Conservation (phyloP, 2,888 invertebrate species). For the Dione vanillae region DNA sequence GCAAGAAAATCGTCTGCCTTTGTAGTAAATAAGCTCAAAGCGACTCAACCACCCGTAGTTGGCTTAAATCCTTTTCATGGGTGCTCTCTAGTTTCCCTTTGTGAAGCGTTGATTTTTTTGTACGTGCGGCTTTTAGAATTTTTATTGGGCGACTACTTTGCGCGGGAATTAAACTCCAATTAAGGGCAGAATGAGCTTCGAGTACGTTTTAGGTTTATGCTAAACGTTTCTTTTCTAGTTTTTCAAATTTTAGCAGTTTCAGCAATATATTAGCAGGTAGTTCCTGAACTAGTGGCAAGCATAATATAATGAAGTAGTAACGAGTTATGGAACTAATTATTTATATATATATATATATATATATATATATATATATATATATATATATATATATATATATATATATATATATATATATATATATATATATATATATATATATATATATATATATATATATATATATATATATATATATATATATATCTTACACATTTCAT, state of each 20-base stretch:
- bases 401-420: too few species aligned
- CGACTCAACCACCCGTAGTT: constrained; percentile 17
- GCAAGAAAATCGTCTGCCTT: constrained; percentile 15
- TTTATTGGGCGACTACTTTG: constrained; percentile 20
- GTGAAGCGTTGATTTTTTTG: constrained; percentile 23
- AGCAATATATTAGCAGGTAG: too few species aligned
- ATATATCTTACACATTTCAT: too few species aligned
- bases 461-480: too few species aligned
- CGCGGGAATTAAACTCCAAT: constrained; percentile 6
- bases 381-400: too few species aligned
- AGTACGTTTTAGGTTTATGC: constrained; percentile 6
- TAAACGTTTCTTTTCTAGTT: background rate
- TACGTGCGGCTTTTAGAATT: constrained; percentile 12
- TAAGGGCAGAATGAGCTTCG: constrained; percentile 9
- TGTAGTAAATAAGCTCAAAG: constrained; percentile 20
- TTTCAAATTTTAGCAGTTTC: background rate
- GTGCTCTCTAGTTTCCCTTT: constrained; percentile 14
- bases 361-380: too few species aligned
- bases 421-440: too few species aligned
- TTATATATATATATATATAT: too few species aligned
- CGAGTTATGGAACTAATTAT: too few species aligned
- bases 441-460: too few species aligned
- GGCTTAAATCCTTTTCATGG: constrained; percentile 23
- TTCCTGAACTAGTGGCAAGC: too few species aligned
- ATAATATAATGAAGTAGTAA: too few species aligned